Evolutionary conservation across 2,797 vertebrate genomes (phyloP), one percentile per base, ranked within the genome.

Genomic region (Pampus argenteus): DNA sequence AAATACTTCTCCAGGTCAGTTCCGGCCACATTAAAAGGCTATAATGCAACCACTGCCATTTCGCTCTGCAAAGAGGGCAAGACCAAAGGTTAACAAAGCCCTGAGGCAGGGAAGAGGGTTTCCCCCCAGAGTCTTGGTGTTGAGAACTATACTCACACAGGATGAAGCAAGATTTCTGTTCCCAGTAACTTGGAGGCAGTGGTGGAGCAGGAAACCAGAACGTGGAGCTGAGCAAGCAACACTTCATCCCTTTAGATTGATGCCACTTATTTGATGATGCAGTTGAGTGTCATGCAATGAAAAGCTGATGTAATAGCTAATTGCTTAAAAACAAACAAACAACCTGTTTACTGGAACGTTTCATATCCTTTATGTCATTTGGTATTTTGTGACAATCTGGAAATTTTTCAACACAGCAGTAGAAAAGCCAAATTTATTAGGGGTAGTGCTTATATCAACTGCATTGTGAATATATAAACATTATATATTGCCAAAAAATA

Each of bases 61-160:
- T 76, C 13, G 1, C 45, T 62, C 14, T 66, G 9, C 10, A 74
- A 77, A 75, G 61, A 28, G 29, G 57, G 34, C 11, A 15, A 68
- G 79, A 72, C 52, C 56, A 72, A 83, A 85, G 66, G 57, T 55
- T 54, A 76, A 63, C 40, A 49, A 34, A 44, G 71, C 75, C 64
- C 64, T 69, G 18, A 1, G 9, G 47, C 15, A 7, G 18, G 2
- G 18, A 61, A 29, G 38, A 75, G 56, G 54, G 6, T 82, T 62
- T 62, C 0, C 18, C 25, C 36, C 26, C 4, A 25, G 50, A 70
- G 50, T 22, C 8, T 31, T 25, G 34, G 66, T 54, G 59, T 55
- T 47, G 8, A 69, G 18, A 50, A 34, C 54, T 8, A 11, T 15
- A 50, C 38, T 49, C 22, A 36, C 15, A 23, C 7, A 17, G 22